Evolutionary conservation across 2,797 vertebrate genomes (phyloP), one percentile per base, ranked within the genome.

Genomic region (Coendou prehensilis): DNA sequence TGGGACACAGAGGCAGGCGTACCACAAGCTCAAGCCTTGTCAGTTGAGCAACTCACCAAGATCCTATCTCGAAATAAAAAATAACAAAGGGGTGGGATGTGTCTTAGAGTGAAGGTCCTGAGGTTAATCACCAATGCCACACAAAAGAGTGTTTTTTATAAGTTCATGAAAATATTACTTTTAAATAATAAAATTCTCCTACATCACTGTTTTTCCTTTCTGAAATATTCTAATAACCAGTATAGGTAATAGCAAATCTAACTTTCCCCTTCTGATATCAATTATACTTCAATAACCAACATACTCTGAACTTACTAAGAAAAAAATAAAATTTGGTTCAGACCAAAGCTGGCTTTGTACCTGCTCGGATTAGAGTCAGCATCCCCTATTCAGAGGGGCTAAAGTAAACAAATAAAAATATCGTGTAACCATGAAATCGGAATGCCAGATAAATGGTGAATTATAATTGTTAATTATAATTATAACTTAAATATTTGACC

Each of bases 331-430:
- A 26, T 81, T 89, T 41, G 52, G 14, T 52, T 82, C 59, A 96
- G 18, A 78, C 20, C 23, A 63, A 63, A 92, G 64, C n/a, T n/a
- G 91, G 59, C 81, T n/a, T 75, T 86, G 2, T 2, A 57, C 2
- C 17, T 86, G 0, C 15, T 71, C 45, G 85, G 1, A 7, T 17
- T 56, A 52, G 6, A 13, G 2, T 13, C 30, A 50, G 18, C n/a
- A 50, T 83, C 64, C 1, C 10, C 33, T 79, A 6, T 5, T 15
- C 61, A 67, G 15, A 15, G 23, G 67, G 78, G 30, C 22, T 9
- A 64, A 18, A 73, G 67, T 75, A 57, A 61, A 64, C 73, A 92
- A 89, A 67, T 54, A 84, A 64, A 96, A 88, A 47, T 71, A 33
- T 0, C 61, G 15, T 3, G 9, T 11, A 13, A 2, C 9, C 17